Percentiles rank a stretch among this genome's conserved stretches.
Conservation (phyloP, 1,140 invertebrate genomes). For the Caenorhabditis inopinata region DNA sequence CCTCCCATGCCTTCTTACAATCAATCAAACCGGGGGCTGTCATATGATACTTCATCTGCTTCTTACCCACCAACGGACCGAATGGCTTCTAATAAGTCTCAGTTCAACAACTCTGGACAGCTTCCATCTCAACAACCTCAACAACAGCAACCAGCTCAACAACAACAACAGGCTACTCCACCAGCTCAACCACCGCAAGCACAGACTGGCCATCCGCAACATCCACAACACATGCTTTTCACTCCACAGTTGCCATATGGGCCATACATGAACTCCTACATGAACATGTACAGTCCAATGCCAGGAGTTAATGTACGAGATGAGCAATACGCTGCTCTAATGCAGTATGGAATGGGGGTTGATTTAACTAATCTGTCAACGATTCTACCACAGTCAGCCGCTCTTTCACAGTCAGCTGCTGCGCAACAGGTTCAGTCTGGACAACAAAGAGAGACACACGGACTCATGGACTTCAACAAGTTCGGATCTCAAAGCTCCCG, state of each 20-base stretch:
- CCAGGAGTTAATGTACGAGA: conserved; percentile 1
- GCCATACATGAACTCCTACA: conserved; percentile 13
- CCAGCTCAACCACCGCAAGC: not conserved
- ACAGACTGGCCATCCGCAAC: conserved; percentile 18
- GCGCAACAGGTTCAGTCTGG: conserved; percentile 11
- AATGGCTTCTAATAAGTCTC: not conserved
- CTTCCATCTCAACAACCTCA: not conserved
- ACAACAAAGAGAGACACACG: conserved; percentile 28
- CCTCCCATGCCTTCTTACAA: not conserved
- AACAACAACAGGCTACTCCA: conserved; percentile 17
- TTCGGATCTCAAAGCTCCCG: conserved; percentile 26
- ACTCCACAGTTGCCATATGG: conserved; percentile 20
- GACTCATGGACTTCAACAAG: conserved; percentile 25
- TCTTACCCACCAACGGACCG: conserved; percentile 1
- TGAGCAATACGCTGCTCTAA: conserved; percentile 4
- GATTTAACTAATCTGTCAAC: not conserved
- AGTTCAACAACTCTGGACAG: not conserved
- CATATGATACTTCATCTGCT: not conserved
- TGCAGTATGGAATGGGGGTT: conserved; percentile 23
- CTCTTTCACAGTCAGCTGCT: not conserved
- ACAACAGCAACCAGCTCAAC: not conserved
- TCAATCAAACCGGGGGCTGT: not conserved
- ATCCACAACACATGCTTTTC: conserved; percentile 23
- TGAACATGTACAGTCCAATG: conserved; percentile 39
- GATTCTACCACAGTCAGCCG: not conserved